Evolutionary conservation across 1,140 invertebrate genomes (phyloP).

Genomic region (Thaumetopoea pityocampa): DNA sequence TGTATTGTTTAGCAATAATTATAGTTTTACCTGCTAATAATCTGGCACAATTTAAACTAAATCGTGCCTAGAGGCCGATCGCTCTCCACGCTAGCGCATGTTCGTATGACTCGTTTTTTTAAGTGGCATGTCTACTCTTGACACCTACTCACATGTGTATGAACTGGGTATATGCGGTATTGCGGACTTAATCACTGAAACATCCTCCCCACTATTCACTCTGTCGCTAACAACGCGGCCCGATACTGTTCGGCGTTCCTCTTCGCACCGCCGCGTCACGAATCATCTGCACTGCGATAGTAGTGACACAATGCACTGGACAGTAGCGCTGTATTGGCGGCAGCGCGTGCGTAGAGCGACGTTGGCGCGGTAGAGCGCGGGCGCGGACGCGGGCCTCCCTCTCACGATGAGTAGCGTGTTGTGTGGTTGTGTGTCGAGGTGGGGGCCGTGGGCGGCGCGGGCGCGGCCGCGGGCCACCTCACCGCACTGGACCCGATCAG

Average conservation of each 20-base stretch:
- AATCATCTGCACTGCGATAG: slow-evolving; percentile 3
- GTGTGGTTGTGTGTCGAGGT: slow-evolving; percentile 75
- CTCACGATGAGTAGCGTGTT: slow-evolving; percentile 73
- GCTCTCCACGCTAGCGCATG: slow-evolving; percentile 70
- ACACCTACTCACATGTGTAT: slow-evolving; percentile 63
- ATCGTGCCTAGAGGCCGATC: slow-evolving; percentile 55
- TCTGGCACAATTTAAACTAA: slow-evolving; percentile 59
- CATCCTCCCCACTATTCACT: slow-evolving; percentile 56
- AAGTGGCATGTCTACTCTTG: slow-evolving; percentile 66
- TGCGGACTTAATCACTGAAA: slow-evolving; percentile 61
- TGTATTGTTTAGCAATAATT: slow-evolving; percentile 16
- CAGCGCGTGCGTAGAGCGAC: slow-evolving; percentile 37
- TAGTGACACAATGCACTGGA: too few species aligned
- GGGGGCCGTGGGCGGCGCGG: slow-evolving; percentile 69
- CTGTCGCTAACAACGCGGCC: slow-evolving; percentile 59
- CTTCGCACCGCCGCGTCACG: slow-evolving; percentile 46
- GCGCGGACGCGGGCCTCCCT: slow-evolving; percentile 37
- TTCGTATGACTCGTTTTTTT: slow-evolving; percentile 60
- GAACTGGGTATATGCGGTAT: slow-evolving; percentile 65
- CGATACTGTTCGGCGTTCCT: slow-evolving; percentile 50
- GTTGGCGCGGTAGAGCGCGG: slow-evolving; percentile 29
- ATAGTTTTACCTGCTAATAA: slow-evolving; percentile 12
- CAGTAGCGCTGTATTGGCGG: too few species aligned
- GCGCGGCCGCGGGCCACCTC: slow-evolving; percentile 65
- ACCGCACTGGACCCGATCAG: slow-evolving; percentile 67